Evolutionary conservation across 1,140 invertebrate genomes (phyloP), one percentile per base, ranked within the genome.

Genomic region (Phortica variegata): DNA sequence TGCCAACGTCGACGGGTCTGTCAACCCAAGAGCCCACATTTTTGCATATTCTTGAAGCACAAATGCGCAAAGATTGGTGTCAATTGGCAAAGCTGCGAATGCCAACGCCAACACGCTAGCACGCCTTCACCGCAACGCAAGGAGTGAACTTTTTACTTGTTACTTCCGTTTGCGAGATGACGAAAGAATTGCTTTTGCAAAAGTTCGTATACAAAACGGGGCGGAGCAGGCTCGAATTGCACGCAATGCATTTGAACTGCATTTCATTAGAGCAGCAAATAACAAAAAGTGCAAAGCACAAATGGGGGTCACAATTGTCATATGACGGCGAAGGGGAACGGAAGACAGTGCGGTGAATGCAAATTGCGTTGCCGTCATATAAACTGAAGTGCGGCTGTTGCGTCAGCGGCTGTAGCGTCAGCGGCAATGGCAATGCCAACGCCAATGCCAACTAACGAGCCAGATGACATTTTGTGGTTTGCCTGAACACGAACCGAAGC

Each of bases 71-170:
- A 43, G 33, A 34, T 31, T 49, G 21, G 17, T 19, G 17, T 18
- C 21, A 13, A 45, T 42, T 21, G 44, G 40, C 43, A 40, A 49
- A 47, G 55, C 17, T 32, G 19, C 17, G n/a, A 20, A 13, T 17
- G 21, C 20, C 54, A 52, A 36, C 36, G 39, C 40, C 39, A 43
- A 26, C 16, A 29, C 38, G 15, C 26, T 31, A n/a, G n/a, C n/a
- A n/a, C n/a, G n/a, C n/a, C n/a, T n/a, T n/a, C n/a, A n/a, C n/a
- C n/a, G n/a, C n/a, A n/a, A n/a, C n/a, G n/a, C n/a, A n/a, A n/a
- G n/a, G n/a, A n/a, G n/a, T n/a, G n/a, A 68, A 68, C 65, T 65
- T 60, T 68, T 68, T 68, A 65, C 69, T 60, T 68, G 63, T 60
- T 57, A 68, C 55, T 68, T 68, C 65, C 63, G 57, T 63, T n/a